Percentiles rank a stretch among this genome's conserved stretches.
phyloP scores from a whole-genome alignment of 2,113 vertebrate genomes.

The Elanus axillaris region DNA sequence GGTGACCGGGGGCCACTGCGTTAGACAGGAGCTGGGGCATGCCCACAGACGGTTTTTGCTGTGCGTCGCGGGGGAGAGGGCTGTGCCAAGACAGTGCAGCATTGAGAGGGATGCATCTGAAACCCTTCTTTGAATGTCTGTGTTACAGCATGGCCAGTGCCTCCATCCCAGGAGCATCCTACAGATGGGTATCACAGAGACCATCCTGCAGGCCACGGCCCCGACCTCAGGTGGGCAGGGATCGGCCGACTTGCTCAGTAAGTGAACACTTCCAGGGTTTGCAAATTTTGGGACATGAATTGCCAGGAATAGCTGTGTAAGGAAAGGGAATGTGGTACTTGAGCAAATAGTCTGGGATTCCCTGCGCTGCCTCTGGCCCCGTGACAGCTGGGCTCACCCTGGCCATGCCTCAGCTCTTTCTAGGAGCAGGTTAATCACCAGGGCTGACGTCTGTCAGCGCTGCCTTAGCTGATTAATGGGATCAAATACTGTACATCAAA shows the following conservation, averaged over 20 bases:
- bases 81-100: accelerated
- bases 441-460: not conserved
- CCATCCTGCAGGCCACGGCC: not conserved
- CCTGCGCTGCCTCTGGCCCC: not conserved
- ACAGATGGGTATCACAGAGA: not conserved
- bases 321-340: not conserved
- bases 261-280: not conserved
- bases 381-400: not conserved
- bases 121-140: not conserved
- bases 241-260: accelerated
- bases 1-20: not conserved
- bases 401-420: not conserved
- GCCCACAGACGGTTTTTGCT: not conserved
- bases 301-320: not conserved
- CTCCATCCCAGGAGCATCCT: accelerated
- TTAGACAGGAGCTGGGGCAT: not conserved
- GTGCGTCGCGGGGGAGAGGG: accelerated
- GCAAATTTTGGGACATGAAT: not conserved
- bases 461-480: not conserved
- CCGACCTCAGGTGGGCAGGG: accelerated
- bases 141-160: accelerated
- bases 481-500: not conserved
- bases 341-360: not conserved
- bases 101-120: accelerated
- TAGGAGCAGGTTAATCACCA: constrained; percentile 10